Conservation (phyloP, 1,140 invertebrate genomes). For the Fopius arisanus region DNA sequence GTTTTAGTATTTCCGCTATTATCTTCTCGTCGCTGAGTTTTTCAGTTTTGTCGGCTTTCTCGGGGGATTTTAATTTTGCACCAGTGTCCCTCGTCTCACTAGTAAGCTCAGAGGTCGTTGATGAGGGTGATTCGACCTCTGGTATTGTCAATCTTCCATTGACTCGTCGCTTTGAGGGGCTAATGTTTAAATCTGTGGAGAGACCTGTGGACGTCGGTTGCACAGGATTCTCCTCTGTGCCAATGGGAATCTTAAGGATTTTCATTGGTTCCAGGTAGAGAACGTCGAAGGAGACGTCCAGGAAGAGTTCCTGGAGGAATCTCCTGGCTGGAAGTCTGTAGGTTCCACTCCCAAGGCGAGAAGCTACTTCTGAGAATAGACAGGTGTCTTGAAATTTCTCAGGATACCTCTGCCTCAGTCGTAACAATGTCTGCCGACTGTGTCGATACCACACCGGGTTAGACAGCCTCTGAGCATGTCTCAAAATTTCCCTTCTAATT, state of each 20-base stretch:
- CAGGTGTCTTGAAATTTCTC: slow-evolving; percentile 78
- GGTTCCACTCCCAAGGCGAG: slow-evolving; percentile 77
- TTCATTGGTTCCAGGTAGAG: slow-evolving; percentile 51
- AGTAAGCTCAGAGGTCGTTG: slow-evolving; percentile 37
- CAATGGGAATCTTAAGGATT: slow-evolving; percentile 46
- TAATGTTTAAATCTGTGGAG: slow-evolving; percentile 19
- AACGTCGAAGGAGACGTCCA: slow-evolving; percentile 81
- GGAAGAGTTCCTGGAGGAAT: slow-evolving; percentile 94
- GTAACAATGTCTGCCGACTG: slow-evolving; percentile 73
- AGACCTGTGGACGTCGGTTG: slow-evolving; percentile 36
- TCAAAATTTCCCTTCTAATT: slow-evolving; percentile 66
- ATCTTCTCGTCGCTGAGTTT: slow-evolving; percentile 56
- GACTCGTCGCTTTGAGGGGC: slow-evolving; percentile 45
- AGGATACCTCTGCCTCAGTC: slow-evolving; percentile 88
- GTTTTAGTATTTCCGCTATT: slow-evolving; percentile 57
- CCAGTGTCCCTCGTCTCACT: background rate
- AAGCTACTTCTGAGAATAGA: slow-evolving; percentile 91
- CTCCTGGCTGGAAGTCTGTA: slow-evolving; percentile 85
- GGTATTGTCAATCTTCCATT: slow-evolving; percentile 49
- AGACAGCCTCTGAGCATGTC: slow-evolving; percentile 71
- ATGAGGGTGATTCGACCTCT: slow-evolving; percentile 39
- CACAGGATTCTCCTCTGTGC: slow-evolving; percentile 42
- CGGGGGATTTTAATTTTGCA: background rate
- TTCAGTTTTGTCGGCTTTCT: background rate
- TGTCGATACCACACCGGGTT: slow-evolving; percentile 75